Evolutionary conservation across 2,797 vertebrate genomes (phyloP).

Genomic region (Liasis olivaceus): DNA sequence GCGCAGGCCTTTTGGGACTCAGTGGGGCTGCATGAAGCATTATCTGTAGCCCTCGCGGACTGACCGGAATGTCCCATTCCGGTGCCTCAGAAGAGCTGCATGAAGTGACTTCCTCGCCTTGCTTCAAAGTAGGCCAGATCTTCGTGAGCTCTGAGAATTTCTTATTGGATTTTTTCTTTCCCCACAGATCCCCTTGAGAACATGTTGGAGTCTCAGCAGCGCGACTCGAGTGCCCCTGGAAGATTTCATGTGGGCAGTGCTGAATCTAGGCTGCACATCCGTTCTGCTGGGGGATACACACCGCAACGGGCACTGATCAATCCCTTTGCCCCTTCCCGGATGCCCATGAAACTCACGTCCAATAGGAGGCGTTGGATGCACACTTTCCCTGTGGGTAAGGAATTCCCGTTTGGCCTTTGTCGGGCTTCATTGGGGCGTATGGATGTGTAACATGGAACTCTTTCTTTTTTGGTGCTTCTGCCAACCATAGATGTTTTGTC

Average conservation of each 20-base stretch:
- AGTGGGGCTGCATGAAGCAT: background rate
- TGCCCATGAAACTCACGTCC: slow-evolving; percentile 98
- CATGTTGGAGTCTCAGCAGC: slow-evolving; percentile 87
- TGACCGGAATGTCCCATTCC: background rate
- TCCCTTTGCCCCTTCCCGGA: slow-evolving; percentile 95
- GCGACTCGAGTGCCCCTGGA: slow-evolving; percentile 93
- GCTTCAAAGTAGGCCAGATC: no score
- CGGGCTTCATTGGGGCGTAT: background rate
- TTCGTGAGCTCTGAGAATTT: background rate
- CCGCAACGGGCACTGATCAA: slow-evolving; percentile 96
- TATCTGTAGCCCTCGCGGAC: background rate
- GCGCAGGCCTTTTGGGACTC: background rate
- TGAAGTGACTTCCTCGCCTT: no score
- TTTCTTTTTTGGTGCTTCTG: background rate
- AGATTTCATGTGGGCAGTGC: slow-evolving; percentile 96
- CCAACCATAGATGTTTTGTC: background rate
- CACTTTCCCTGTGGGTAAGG: slow-evolving; percentile 93
- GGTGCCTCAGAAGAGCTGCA: no score
- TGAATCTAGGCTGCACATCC: slow-evolving; percentile 90
- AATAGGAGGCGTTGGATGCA: slow-evolving; percentile 98
- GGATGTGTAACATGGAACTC: background rate
- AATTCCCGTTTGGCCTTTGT: background rate
- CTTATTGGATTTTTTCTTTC: rapidly evolving
- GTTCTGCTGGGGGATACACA: slow-evolving; percentile 88
- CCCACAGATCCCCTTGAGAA: slow-evolving; percentile 87